A percentile compares a stretch with the other conserved stretches of the same genome.
phyloP scores from a whole-genome alignment of 2,797 vertebrate genomes.

The Loriculus beryllinus region DNA sequence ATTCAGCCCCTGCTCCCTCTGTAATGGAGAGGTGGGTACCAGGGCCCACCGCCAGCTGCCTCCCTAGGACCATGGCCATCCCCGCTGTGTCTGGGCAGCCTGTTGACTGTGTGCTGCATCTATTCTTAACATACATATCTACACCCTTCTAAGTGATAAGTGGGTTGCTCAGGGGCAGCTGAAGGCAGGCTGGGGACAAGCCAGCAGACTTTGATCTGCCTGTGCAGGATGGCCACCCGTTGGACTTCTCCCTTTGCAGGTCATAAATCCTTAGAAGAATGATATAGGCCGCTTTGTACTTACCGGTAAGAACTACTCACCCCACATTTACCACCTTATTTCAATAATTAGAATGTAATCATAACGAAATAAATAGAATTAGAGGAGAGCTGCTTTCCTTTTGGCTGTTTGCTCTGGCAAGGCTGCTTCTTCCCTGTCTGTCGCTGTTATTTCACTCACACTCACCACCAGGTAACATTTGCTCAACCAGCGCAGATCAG shows the following conservation, averaged over 20 bases:
- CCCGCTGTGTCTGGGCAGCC: fast-evolving
- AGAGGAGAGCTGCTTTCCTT: neutral
- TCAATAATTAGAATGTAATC: neutral
- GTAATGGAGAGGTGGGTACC: neutral
- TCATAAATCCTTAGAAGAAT: neutral
- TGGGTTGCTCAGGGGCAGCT: neutral
- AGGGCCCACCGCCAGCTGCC: fast-evolving
- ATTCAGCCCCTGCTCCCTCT: neutral
- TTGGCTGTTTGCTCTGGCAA: neutral
- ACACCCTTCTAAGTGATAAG: neutral
- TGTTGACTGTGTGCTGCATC: neutral
- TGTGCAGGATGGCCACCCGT: neutral
- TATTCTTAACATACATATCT: neutral
- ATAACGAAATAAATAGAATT: neutral
- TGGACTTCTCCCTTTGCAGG: neutral
- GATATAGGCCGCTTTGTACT: fast-evolving
- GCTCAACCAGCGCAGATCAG: neutral
- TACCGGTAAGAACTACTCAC: neutral
- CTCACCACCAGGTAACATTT: neutral
- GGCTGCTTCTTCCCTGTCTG: neutral
- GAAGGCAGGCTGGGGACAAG: neutral
- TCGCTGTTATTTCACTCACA: neutral
- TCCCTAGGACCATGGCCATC: fast-evolving
- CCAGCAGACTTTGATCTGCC: neutral
- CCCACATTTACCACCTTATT: neutral